A percentile compares a stretch with the other conserved stretches of the same genome.
Evolutionary conservation across 1,140 invertebrate species (phyloP).

Genomic region (Alviniconcha marisindica): DNA sequence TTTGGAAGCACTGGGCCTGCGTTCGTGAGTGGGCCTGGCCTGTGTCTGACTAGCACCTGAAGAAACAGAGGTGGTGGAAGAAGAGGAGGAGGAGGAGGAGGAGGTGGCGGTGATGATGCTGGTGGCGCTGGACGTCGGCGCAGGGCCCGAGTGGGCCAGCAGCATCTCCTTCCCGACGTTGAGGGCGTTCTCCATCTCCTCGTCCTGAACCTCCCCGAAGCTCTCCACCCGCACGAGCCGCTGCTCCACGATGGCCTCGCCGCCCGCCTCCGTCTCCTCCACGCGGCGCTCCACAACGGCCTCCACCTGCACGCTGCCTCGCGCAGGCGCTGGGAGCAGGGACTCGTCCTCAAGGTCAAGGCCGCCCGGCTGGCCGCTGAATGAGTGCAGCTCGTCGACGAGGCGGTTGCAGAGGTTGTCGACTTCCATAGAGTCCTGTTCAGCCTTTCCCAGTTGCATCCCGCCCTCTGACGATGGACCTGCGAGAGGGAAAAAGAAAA

Average conservation of each 20-base stretch:
- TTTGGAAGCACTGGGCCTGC: conserved; percentile 18
- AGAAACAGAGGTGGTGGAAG: conserved; percentile 5
- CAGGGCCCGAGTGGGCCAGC: conserved; percentile 47
- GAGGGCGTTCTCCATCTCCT: conserved; percentile 65
- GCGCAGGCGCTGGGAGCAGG: background rate
- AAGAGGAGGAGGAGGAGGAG: conserved; percentile 13
- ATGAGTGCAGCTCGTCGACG: conserved; percentile 36
- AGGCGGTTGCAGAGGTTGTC: conserved; percentile 49
- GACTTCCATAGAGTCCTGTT: conserved; percentile 45
- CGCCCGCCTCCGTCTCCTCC: background rate
- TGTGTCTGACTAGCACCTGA: background rate
- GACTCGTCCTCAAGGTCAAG: background rate
- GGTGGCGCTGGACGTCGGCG: background rate
- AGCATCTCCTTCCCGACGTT: conserved; percentile 62
- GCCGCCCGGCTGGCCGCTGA: background rate
- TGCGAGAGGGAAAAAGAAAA: background rate
- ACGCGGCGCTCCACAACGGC: background rate
- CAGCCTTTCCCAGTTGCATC: conserved; percentile 4
- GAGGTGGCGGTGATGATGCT: conserved; percentile 7
- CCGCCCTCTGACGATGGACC: background rate
- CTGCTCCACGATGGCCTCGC: conserved; percentile 21
- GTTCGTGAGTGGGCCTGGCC: conserved; percentile 15
- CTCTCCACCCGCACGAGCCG: conserved; percentile 6
- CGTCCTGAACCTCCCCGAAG: conserved; percentile 56
- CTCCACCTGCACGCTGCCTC: conserved; percentile 28